These are phyloP conservation scores for Ctena decussata DNA, from an alignment of 2,888 invertebrate genomes.

Conservation along the genomic window DNA sequence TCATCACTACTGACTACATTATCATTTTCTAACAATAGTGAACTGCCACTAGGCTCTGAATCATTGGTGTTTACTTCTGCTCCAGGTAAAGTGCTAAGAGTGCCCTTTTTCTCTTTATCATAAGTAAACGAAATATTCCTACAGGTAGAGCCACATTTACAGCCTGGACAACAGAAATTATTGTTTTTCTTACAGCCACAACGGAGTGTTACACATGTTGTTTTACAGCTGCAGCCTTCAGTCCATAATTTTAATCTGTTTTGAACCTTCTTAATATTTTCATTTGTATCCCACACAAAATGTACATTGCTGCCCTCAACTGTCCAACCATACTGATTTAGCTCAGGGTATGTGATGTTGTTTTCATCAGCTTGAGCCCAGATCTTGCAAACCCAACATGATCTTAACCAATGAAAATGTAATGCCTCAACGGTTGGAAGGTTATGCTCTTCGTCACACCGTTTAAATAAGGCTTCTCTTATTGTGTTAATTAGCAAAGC, in stretches of 20 bases:
- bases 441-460: slow-evolving; percentile 9
- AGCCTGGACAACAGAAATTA: slow-evolving; percentile 1
- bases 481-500: neutral
- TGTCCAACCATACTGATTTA: neutral
- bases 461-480: slow-evolving; percentile 1
- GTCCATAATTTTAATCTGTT: slow-evolving; percentile 12
- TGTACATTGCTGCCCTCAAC: neutral
- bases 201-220: neutral
- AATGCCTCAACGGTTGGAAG: slow-evolving; percentile 9
- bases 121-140: neutral
- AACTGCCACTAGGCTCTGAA: no score
- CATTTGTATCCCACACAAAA: slow-evolving; percentile 12
- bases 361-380: slow-evolving; percentile 11
- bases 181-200: slow-evolving; percentile 11
- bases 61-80: no score
- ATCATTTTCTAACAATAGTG: no score
- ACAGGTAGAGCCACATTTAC: slow-evolving; percentile 4
- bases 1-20: no score
- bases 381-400: slow-evolving; percentile 14
- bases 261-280: neutral
- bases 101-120: no score
- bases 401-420: slow-evolving; percentile 4
- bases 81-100: no score
- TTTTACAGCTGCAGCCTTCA: slow-evolving; percentile 2
- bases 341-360: neutral